phyloP scores from a whole-genome alignment of 2,797 vertebrate species.

The Antennarius maculatus region DNA sequence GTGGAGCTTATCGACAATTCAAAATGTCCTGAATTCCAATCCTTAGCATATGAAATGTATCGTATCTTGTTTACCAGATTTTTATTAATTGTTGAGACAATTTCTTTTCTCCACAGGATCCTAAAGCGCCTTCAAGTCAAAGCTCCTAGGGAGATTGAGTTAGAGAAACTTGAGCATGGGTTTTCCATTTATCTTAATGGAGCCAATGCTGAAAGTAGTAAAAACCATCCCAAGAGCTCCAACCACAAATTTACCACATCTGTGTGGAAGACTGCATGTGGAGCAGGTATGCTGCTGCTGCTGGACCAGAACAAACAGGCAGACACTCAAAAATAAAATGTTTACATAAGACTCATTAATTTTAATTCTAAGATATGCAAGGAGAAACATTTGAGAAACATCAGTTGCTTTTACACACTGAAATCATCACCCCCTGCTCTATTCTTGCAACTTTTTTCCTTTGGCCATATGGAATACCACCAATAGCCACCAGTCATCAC shows the following conservation, averaged over 20 bases:
- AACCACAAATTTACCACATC: constrained; percentile 41
- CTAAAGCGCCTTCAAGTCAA: constrained; percentile 85
- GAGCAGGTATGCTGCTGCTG: constrained; percentile 59
- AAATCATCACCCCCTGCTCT: constrained; percentile 2
- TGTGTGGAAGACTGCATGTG: constrained; percentile 58
- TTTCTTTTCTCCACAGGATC: constrained; percentile 78
- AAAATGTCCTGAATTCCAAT: not conserved
- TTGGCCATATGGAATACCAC: constrained; percentile 32
- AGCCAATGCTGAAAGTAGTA: constrained; percentile 85
- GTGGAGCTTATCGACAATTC: not conserved
- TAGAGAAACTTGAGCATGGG: constrained; percentile 91
- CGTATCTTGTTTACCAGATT: not conserved
- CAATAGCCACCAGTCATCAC: constrained; percentile 50
- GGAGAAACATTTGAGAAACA: not conserved
- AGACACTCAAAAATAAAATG: constrained; percentile 13
- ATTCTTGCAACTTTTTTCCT: constrained; percentile 18
- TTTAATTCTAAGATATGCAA: constrained; percentile 8
- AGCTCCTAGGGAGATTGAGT: constrained; percentile 82
- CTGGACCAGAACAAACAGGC: constrained; percentile 33
- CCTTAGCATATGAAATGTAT: not conserved
- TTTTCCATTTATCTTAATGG: constrained; percentile 96
- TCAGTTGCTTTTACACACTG: constrained; percentile 19
- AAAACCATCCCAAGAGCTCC: constrained; percentile 66
- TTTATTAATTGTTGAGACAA: not conserved
- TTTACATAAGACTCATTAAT: constrained; percentile 31